Conservation (phyloP, 2,888 invertebrate genomes). For the Mactromeris polynyma region DNA sequence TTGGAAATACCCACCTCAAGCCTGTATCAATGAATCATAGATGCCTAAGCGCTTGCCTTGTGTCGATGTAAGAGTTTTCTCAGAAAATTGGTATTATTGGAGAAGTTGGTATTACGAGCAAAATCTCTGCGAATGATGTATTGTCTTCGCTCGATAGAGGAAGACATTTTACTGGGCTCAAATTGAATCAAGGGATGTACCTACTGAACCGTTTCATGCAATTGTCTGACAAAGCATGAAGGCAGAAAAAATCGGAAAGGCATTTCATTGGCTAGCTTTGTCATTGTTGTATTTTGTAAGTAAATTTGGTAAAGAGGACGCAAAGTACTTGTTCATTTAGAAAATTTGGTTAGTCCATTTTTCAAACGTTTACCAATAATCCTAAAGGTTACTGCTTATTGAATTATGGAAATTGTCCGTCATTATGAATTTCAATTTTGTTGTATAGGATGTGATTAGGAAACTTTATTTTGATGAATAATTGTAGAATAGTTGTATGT, state of each 20-base stretch:
- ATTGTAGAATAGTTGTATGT: background rate
- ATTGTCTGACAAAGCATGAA: constrained; percentile 23
- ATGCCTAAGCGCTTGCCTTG: constrained; percentile 10
- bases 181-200: constrained; percentile 29
- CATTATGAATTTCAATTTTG: background rate
- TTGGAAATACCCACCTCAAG: constrained; percentile 50
- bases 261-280: constrained; percentile 13
- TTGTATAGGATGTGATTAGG: background rate
- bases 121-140: constrained; percentile 38
- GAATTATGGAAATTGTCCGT: constrained; percentile 3
- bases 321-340: constrained; percentile 12
- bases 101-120: constrained; percentile 21
- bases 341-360: constrained; percentile 7
- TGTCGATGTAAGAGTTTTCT: constrained; percentile 6
- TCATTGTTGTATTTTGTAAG: constrained; percentile 13
- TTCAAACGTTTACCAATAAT: constrained; percentile 7
- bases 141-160: constrained; percentile 7
- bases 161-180: constrained; percentile 19
- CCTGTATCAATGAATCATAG: constrained; percentile 46
- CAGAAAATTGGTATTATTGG: constrained; percentile 45
- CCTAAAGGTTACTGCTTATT: background rate
- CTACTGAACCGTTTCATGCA: constrained; percentile 28
- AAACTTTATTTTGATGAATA: constrained; percentile 7
- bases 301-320: background rate
- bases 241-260: background rate